These are phyloP conservation scores for Hemiscyllium ocellatum DNA, from an alignment of 2,113 vertebrate species.

Conservation along the genomic window DNA sequence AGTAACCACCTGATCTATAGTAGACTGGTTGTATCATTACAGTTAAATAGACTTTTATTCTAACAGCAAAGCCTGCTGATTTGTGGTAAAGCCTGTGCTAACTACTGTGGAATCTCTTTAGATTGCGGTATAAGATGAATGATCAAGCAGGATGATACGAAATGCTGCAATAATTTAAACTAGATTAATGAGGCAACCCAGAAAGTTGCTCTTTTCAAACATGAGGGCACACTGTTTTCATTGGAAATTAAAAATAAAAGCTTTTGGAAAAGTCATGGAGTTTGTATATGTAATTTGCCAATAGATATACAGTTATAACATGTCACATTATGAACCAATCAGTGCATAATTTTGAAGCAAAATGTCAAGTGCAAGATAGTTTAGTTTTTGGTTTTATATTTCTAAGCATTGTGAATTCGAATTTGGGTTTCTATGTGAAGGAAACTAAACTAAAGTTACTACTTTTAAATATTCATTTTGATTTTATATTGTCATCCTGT, in stretches of 20 bases:
- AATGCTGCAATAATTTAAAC: background rate
- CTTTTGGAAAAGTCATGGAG: background rate
- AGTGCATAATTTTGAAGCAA: background rate
- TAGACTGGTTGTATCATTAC: slow-evolving; percentile 91
- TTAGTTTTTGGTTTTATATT: background rate
- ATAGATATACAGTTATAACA: background rate
- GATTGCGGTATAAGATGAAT: background rate
- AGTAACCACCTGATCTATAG: slow-evolving; percentile 87
- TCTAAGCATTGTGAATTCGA: background rate
- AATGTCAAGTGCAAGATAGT: background rate
- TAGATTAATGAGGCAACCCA: background rate
- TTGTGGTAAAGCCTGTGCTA: slow-evolving; percentile 74
- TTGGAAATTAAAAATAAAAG: background rate
- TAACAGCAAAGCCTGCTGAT: slow-evolving; percentile 78
- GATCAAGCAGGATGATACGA: background rate
- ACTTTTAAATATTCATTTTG: background rate
- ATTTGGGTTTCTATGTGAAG: background rate
- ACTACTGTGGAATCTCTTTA: slow-evolving; percentile 55
- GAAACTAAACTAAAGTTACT: background rate
- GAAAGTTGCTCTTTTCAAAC: background rate
- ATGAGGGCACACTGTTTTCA: background rate
- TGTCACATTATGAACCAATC: background rate
- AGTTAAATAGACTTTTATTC: slow-evolving; percentile 82
- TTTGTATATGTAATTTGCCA: background rate
- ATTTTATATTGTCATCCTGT: background rate